These are phyloP conservation scores for Lagopus leucura DNA, from an alignment of 2,113 vertebrate species.

Conservation along the genomic window DNA sequence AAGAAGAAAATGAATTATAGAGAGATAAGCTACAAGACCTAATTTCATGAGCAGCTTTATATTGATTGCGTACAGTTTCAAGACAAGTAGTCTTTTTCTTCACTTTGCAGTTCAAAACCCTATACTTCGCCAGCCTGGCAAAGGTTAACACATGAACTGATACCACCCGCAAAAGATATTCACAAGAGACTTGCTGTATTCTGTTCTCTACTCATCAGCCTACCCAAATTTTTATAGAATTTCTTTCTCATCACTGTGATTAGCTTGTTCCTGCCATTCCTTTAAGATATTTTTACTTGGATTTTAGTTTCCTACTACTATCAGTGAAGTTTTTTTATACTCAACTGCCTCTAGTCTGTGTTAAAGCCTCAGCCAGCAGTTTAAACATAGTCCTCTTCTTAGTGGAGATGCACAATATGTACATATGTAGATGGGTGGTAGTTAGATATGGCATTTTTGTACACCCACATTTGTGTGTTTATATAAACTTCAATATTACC, in stretches of 20 bases:
- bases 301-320: background rate
- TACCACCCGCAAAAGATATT: background rate
- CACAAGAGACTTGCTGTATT: background rate
- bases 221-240: background rate
- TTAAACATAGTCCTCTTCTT: background rate
- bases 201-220: background rate
- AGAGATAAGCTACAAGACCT: background rate
- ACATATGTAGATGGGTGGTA: background rate
- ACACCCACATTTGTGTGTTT: no score
- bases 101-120: background rate
- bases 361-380: background rate
- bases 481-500: no score
- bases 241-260: background rate
- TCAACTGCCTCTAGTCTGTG: background rate
- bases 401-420: fast-evolving
- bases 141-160: background rate
- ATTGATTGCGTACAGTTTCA: background rate
- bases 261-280: background rate
- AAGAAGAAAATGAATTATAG: background rate
- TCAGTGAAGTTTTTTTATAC: background rate
- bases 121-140: background rate
- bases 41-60: background rate
- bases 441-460: background rate
- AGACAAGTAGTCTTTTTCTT: background rate
- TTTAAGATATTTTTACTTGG: background rate